Base-by-base conservation (phyloP, 2,113 vertebrate genomes). In the Polyodon spathula region DNA sequence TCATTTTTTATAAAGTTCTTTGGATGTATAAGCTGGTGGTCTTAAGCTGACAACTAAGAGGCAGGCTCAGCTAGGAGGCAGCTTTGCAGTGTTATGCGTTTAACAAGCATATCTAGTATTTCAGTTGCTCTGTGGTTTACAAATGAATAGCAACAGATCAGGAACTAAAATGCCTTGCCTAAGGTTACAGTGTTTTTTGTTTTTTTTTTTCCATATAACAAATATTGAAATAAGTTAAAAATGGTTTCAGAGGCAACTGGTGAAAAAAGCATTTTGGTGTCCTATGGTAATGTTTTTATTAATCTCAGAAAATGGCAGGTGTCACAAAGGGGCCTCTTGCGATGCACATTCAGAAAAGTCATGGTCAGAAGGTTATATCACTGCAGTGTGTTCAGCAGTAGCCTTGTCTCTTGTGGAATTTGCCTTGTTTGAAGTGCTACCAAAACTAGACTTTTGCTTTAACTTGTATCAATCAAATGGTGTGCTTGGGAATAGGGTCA, bases 61-160 rank as follows among this genome's bases (percentile, higher is more conserved):
- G 84, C 75, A 58, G 56, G 75, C 85, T 86, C 71, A 87, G 59
- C 74, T 87, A 77, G 76, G 78, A 88, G 81, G 68, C 75, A 61
- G 44, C 72, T 83, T 81, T 82, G 74, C 77, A 84, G 78, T 80
- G 68, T 81, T 85, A 74, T 78, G 83, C 84, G 87, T 88, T 86
- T 87, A 88, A 88, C 84, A 87, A 88, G 81, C 78, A 77, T 81
- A 76, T 73, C 76, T 84, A 66, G 76, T 77, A 79, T 82, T 75
- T 84, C 75, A 71, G 81, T 82, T 83, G 73, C 79, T 82, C 78
- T 71, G 75, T 65, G 76, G 76, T 76, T 84, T 80, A 80, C 78
- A 84, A 84, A 83, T 79, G 81, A 86, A 74, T 82, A 83, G 78
- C 82, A 83, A 83, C 42, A 72, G 83, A 81, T 77, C 75, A 84